Evolutionary conservation across 2,888 invertebrate genomes (phyloP).

Genomic region (Congeria kusceri): DNA sequence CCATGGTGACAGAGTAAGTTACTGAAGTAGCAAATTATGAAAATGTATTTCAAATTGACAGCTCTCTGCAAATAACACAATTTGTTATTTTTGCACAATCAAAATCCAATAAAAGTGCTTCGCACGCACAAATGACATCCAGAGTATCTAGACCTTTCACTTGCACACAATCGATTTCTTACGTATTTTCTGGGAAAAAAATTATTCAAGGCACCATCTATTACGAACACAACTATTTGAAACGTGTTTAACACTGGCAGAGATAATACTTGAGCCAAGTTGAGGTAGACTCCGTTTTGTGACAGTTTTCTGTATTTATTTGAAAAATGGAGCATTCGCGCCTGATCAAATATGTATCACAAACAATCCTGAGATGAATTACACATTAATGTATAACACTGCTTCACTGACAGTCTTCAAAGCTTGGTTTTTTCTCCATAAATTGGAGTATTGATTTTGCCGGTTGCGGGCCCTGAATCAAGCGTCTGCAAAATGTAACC

Average conservation of each 20-base stretch:
- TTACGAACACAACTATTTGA: too few relatives aligned
- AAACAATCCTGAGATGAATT: slow-evolving; percentile 10
- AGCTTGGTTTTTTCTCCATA: slow-evolving; percentile 31
- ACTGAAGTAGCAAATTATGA: too few relatives aligned
- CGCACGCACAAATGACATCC: too few relatives aligned
- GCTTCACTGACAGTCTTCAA: slow-evolving; percentile 4
- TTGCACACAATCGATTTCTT: too few relatives aligned
- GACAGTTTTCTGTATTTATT: too few relatives aligned
- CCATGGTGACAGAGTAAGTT: slow-evolving; percentile 32
- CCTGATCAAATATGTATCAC: neutral
- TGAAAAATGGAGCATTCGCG: neutral
- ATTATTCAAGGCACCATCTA: too few relatives aligned
- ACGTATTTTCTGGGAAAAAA: too few relatives aligned
- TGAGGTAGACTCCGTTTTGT: too few relatives aligned
- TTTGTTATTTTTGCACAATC: neutral
- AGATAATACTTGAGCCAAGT: too few relatives aligned
- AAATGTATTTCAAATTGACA: too few relatives aligned
- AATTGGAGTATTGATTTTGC: slow-evolving; percentile 51
- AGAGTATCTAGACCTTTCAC: too few relatives aligned
- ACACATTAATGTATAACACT: neutral
- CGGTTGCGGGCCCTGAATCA: slow-evolving; percentile 25
- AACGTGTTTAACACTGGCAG: too few relatives aligned
- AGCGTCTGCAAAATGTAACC: slow-evolving; percentile 28
- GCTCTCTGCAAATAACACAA: neutral
- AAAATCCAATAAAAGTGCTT: neutral